Evolutionary conservation across 1,140 invertebrate species (phyloP), one percentile per base, ranked within the genome.

Genomic region (Artemia franciscana): DNA sequence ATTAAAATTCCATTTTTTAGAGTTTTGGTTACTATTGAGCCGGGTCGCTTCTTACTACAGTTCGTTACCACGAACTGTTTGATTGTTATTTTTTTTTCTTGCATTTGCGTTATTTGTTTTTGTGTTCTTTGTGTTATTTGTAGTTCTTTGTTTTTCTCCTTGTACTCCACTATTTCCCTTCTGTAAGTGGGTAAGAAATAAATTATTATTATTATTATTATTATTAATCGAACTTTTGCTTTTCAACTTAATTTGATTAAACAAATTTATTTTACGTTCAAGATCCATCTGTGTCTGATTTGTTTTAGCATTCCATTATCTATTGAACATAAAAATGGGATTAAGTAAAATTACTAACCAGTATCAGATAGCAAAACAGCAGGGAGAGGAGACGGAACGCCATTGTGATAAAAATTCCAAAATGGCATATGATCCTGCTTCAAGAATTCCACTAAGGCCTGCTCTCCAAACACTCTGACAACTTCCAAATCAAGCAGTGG

Each of bases 351-450:
- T 51, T 15, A 57, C 64, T 66, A 39, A 72, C 72, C 74, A 57
- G 73, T 74, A 63, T 76, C 74, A 3, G 74, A 75, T 21, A 76
- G 62, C 4, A 76, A 68, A 12, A 76, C 66, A 12, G 74, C 73
- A 21, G 67, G 69, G 4, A 73, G 63, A 3, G 69, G 67, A 26
- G 64, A 28, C 15, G 58, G 39, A 15, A 39, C 60, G 58, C 65
- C 56, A 21, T 57, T 59, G 23, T 62, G 28, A 0, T 27, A 12
- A 30, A 57, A 23, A 58, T 64, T 64, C 63, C 63, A 64, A 27
- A 64, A 64, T 0, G 63, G 24, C 5, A 64, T 21, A 12, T 64
- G 63, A 57, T 64, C 63, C 30, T 64, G 63, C 26, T 61, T 64
- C 23, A 64, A 26, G 18, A 64, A 61, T 39, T 64, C 63, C 7